A percentile compares a stretch with the other conserved stretches of the same genome.
These are phyloP conservation scores for Parasteatoda lunata DNA, from an alignment of 2,888 invertebrate genomes.

Conservation along the genomic window DNA sequence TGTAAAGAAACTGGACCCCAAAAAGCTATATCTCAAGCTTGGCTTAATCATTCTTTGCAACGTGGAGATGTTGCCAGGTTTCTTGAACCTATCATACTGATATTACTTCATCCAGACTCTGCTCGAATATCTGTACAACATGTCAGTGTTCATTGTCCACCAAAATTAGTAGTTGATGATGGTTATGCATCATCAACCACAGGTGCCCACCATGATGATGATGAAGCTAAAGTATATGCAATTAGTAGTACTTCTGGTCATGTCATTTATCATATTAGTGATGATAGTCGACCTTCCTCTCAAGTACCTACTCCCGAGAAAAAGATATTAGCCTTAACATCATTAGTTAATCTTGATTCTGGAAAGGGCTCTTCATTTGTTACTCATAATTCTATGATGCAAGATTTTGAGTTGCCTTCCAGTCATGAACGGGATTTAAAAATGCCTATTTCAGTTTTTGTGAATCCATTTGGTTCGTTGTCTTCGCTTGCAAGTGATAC, in stretches of 20 bases:
- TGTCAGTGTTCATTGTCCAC: slow-evolving; percentile 74
- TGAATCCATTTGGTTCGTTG: slow-evolving; percentile 79
- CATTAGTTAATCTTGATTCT: slow-evolving; percentile 75
- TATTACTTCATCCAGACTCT: slow-evolving; percentile 85
- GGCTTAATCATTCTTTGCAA: slow-evolving; percentile 82
- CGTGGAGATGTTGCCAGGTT: slow-evolving; percentile 86
- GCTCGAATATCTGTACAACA: slow-evolving; percentile 87
- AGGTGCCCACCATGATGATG: slow-evolving; percentile 71
- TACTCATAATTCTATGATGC: slow-evolving; percentile 71
- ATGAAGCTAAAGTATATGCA: slow-evolving; percentile 82
- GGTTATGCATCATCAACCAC: slow-evolving; percentile 16
- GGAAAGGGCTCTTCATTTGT: slow-evolving; percentile 76
- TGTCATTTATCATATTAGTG: slow-evolving; percentile 77
- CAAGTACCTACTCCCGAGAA: slow-evolving; percentile 74
- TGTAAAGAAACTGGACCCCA: slow-evolving; percentile 79
- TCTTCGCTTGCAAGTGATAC: slow-evolving; percentile 73
- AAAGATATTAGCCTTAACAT: slow-evolving; percentile 78
- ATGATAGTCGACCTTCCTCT: slow-evolving; percentile 67
- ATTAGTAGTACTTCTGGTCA: slow-evolving; percentile 88
- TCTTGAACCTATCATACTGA: slow-evolving; percentile 84
- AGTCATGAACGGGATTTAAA: slow-evolving; percentile 75
- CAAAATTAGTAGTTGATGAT: slow-evolving; percentile 68
- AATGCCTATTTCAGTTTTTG: slow-evolving; percentile 79
- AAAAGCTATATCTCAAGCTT: slow-evolving; percentile 82
- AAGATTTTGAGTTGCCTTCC: slow-evolving; percentile 77